Percentiles rank a stretch among this genome's conserved stretches.
Conservation (phyloP, 2,113 vertebrate genomes). For the Drymodes brunneopygia region DNA sequence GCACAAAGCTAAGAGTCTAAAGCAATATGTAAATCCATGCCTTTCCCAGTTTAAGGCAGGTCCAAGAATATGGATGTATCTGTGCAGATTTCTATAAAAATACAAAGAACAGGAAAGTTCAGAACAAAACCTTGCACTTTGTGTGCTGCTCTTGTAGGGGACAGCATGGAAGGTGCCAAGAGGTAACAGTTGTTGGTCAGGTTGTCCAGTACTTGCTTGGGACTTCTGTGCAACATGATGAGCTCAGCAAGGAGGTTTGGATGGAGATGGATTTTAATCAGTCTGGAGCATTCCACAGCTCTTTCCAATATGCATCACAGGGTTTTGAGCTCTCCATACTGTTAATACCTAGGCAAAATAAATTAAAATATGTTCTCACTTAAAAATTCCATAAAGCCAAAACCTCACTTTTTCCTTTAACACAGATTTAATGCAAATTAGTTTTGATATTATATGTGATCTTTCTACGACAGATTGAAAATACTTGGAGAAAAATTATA, state of each 20-base stretch:
- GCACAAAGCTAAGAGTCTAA: background rate
- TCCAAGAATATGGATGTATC: background rate
- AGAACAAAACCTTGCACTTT: background rate
- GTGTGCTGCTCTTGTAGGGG: background rate
- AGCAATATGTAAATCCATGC: background rate
- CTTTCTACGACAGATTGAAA: background rate
- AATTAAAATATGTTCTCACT: background rate
- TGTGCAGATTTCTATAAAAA: background rate
- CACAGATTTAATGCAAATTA: background rate
- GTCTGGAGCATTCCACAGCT: background rate
- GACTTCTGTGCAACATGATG: rapidly evolving
- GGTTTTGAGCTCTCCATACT: background rate
- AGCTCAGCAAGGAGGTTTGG: rapidly evolving
- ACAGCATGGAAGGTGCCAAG: background rate
- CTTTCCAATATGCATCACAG: background rate
- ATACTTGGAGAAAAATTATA: background rate
- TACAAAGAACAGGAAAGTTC: background rate
- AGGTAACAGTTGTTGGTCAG: background rate
- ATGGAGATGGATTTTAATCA: background rate
- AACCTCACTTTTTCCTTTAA: background rate
- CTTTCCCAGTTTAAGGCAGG: background rate
- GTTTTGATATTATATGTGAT: background rate
- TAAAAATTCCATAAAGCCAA: background rate
- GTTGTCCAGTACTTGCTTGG: background rate
- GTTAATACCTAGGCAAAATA: background rate